Evolutionary conservation across 2,888 invertebrate species (phyloP), one percentile per base, ranked within the genome.

Genomic region (Quadroppia sp.): DNA sequence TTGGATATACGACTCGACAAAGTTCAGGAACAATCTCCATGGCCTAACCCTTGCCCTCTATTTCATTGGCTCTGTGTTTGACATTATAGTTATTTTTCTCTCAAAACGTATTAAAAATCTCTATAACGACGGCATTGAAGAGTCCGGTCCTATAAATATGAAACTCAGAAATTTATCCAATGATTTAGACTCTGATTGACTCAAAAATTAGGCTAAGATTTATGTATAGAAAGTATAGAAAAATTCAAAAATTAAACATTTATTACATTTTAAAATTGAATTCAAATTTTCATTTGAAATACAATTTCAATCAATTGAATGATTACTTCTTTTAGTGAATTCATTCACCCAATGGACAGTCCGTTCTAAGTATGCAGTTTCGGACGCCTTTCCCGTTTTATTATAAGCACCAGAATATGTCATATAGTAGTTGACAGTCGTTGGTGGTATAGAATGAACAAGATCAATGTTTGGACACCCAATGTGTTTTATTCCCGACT

Each of bases 1-100:
- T 77, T 88, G 88, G 84, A 81, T 88, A 28, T 88, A 89, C 79
- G 86, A 89, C 80, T 86, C 86, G 77, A 82, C 84, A 23, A 83
- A 83, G 45, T 87, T 89, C 79, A 84, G 88, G 36, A 83, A 84
- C 78, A 83, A 84, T 72, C 82, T 88, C 2, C 88, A 88, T 80
- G 79, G 84, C 1, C 81, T 86, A 17, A 85, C 87, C 9, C 84
- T 85, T 71, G 80, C 81, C 32, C 84, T 88, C 53, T 86, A 87
- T 17, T 78, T 83, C 0, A 78, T 87, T 45, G 88, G 87, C 28
- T 85, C 87, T 1, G 23, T 86, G n/a, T 86, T 88, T 76, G 88
- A 88, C 78, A 80, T 82, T 2, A 81, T 85, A 1, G 87, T 88
- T 2, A 88, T 77, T 45, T 64, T 76, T 1, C 13, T 76, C 1